Conservation (phyloP, 23 tunicate species). For the Ascidia mentula region DNA sequence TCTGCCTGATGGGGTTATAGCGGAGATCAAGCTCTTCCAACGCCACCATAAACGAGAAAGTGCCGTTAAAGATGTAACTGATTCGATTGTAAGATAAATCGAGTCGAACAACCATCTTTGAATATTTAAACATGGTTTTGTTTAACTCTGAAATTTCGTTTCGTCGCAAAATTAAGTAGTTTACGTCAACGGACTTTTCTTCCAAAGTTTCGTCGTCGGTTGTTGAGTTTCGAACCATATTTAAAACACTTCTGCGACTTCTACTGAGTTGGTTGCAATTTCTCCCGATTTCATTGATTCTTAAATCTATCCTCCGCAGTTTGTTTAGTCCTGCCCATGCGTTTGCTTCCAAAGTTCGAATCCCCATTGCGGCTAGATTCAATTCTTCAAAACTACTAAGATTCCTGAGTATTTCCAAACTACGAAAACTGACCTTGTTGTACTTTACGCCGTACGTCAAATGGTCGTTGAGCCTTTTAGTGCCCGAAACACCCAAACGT, state of each 20-base stretch:
- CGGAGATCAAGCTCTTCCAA: background rate
- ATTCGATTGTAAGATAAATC: constrained; percentile 13
- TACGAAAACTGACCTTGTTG: background rate
- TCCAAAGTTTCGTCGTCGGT: background rate
- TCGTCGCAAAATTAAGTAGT: background rate
- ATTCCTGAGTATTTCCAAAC: background rate
- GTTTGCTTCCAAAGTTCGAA: background rate
- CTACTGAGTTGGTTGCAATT: background rate
- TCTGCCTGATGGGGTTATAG: constrained; percentile 7
- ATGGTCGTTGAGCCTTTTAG: background rate
- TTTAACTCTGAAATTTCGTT: background rate
- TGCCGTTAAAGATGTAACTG: background rate
- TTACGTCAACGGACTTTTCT: background rate
- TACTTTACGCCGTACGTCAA: background rate
- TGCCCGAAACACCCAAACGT: no score
- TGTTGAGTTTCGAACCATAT: background rate
- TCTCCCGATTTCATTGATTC: background rate
- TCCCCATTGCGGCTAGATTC: background rate
- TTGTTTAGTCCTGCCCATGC: background rate
- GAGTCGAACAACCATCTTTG: background rate
- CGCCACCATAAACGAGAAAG: background rate
- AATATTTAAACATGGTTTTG: background rate
- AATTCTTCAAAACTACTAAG: background rate
- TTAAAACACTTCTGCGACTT: background rate
- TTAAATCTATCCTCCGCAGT: background rate